Evolutionary conservation across 2,888 invertebrate species (phyloP).

Genomic region (Mesochorus sp.): DNA sequence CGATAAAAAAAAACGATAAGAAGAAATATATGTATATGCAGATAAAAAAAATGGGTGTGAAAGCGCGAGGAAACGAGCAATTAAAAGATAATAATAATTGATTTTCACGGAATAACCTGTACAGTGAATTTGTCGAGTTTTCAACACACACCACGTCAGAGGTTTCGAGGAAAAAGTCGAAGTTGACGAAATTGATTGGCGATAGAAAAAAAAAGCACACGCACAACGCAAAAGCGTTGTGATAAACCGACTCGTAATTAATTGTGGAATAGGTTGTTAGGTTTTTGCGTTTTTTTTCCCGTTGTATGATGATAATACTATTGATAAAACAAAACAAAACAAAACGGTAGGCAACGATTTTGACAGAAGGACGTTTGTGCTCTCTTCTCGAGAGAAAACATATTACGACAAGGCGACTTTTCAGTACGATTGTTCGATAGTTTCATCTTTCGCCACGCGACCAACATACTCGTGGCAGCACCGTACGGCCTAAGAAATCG

Average conservation of each 20-base stretch:
- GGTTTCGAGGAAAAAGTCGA: conserved; percentile 33
- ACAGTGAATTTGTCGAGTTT: conserved; percentile 32
- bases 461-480: conserved; percentile 21
- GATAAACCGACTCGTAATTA: background rate
- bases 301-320: background rate
- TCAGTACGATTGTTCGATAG: background rate
- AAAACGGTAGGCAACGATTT: conserved; percentile 48
- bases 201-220: conserved; percentile 11
- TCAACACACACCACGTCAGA: conserved; percentile 58
- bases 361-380: conserved; percentile 59
- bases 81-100: conserved; percentile 28
- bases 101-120: conserved; percentile 52
- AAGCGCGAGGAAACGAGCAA: background rate
- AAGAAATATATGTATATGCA: too few relatives aligned
- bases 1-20: background rate
- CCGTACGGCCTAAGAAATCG: background rate
- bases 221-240: background rate
- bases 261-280: conserved; percentile 22
- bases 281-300: conserved; percentile 30
- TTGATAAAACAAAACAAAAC: conserved; percentile 35
- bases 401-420: conserved; percentile 57
- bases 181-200: background rate
- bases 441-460: conserved; percentile 7
- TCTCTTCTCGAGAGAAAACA: conserved; percentile 53
- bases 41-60: background rate